These are phyloP conservation scores for Palythoa caribaeorum DNA, from an alignment of 92 coral and sea anemone genomes.

Conservation along the genomic window DNA sequence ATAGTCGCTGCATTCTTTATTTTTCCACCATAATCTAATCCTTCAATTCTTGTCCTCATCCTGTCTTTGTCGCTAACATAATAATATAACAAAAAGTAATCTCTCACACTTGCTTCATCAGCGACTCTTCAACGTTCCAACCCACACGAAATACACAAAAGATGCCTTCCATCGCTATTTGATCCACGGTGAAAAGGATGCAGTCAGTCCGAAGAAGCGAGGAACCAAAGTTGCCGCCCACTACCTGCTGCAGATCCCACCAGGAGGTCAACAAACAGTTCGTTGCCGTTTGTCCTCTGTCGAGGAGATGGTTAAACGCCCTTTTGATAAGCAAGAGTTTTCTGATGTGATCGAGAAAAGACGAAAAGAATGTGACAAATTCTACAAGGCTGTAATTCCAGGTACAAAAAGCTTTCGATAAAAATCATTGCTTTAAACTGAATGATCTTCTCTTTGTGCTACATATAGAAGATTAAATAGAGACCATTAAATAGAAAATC, in stretches of 20 bases:
- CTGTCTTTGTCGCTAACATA: neutral
- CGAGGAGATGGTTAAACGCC: constrained; percentile 72
- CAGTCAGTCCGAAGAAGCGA: constrained; percentile 76
- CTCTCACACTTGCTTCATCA: constrained; percentile 18
- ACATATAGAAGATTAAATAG: no score
- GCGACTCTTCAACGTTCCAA: constrained; percentile 67
- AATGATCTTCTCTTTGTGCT: neutral
- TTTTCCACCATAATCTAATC: no score
- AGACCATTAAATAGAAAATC: no score
- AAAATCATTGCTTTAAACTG: neutral
- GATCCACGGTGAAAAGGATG: constrained; percentile 84
- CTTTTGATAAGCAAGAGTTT: constrained; percentile 83
- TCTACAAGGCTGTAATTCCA: constrained; percentile 86
- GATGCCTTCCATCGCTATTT: constrained; percentile 95
- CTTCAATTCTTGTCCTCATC: neutral
- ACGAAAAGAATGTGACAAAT: constrained; percentile 85
- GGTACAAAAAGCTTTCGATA: constrained; percentile 42
- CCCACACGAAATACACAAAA: constrained; percentile 92
- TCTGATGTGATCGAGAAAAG: constrained; percentile 75
- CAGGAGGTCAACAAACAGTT: constrained; percentile 75
- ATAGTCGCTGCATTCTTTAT: neutral
- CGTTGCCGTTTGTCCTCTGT: constrained; percentile 81
- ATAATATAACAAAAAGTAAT: neutral
- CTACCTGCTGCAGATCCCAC: constrained; percentile 77
- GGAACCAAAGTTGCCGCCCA: constrained; percentile 93